Conservation (phyloP, 2,888 invertebrate species). For the Diarsia dahlii region DNA sequence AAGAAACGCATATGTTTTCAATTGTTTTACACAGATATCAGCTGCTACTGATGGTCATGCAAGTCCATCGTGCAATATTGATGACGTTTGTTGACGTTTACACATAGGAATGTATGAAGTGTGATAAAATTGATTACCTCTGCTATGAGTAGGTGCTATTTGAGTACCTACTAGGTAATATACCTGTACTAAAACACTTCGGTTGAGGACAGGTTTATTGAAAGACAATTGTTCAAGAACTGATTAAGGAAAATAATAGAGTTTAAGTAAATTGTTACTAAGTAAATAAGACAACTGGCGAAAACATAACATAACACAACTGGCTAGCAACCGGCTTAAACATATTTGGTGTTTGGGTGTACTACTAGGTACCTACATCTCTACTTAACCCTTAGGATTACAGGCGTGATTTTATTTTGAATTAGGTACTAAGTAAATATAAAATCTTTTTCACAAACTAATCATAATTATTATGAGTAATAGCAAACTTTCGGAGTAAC, state of each 20-base stretch:
- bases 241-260: not conserved
- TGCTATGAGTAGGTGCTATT: not conserved
- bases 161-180: not conserved
- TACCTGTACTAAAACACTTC: not conserved
- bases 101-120: not conserved
- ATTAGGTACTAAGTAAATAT: not conserved
- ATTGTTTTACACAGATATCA: conserved; percentile 32
- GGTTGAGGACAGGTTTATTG: not conserved
- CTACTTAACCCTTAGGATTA: too few relatives aligned
- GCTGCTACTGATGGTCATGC: conserved; percentile 4
- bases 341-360: too few relatives aligned
- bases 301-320: too few relatives aligned
- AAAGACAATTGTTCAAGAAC: not conserved
- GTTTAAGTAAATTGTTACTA: not conserved
- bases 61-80: not conserved
- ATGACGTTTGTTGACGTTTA: conserved; percentile 16
- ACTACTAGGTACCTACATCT: too few relatives aligned
- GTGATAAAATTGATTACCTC: conserved; percentile 8
- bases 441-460: not conserved
- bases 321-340: too few relatives aligned
- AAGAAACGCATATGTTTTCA: conserved; percentile 1
- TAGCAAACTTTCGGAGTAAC: too few relatives aligned
- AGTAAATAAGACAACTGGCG: not conserved
- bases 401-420: too few relatives aligned
- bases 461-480: not conserved